These are phyloP conservation scores for Rhingia rostrata DNA, from an alignment of 2,888 invertebrate genomes.

Conservation along the genomic window DNA sequence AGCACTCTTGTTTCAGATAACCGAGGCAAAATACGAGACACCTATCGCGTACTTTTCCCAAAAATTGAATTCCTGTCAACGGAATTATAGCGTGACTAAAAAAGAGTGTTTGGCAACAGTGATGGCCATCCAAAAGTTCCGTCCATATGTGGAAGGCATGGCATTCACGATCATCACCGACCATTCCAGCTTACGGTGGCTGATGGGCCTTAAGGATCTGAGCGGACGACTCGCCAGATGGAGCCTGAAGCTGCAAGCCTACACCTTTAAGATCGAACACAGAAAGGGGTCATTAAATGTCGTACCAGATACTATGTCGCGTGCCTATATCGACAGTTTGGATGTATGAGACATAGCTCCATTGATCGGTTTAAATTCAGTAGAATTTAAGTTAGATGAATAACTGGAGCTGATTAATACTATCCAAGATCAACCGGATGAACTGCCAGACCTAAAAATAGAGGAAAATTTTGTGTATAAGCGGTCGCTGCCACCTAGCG, in stretches of 20 bases:
- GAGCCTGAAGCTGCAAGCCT: slow-evolving; percentile 70
- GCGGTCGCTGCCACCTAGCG: neutral
- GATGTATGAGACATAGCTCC: neutral
- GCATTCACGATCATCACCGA: slow-evolving; percentile 73
- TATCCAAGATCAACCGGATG: neutral
- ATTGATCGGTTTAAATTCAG: slow-evolving; percentile 14
- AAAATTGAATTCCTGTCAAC: slow-evolving; percentile 60
- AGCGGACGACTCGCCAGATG: slow-evolving; percentile 76
- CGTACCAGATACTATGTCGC: slow-evolving; percentile 3
- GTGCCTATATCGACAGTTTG: slow-evolving; percentile 7
- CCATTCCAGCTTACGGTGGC: slow-evolving; percentile 75
- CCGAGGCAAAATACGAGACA: slow-evolving; percentile 37
- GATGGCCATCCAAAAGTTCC: slow-evolving; percentile 36
- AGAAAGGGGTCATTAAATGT: slow-evolving; percentile 73
- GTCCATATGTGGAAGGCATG: slow-evolving; percentile 56
- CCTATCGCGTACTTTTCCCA: slow-evolving; percentile 46
- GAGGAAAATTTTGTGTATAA: slow-evolving; percentile 20
- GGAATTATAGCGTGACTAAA: slow-evolving; percentile 12
- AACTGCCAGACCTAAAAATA: slow-evolving; percentile 15
- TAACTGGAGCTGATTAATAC: neutral
- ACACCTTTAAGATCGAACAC: slow-evolving; percentile 70
- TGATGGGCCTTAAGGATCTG: slow-evolving; percentile 73
- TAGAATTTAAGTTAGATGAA: slow-evolving; percentile 7
- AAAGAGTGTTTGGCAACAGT: slow-evolving; percentile 48
- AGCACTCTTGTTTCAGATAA: slow-evolving; percentile 41